Evolutionary conservation across 2,888 invertebrate genomes (phyloP), one percentile per base, ranked within the genome.

Genomic region (Hypomecis punctinalis): DNA sequence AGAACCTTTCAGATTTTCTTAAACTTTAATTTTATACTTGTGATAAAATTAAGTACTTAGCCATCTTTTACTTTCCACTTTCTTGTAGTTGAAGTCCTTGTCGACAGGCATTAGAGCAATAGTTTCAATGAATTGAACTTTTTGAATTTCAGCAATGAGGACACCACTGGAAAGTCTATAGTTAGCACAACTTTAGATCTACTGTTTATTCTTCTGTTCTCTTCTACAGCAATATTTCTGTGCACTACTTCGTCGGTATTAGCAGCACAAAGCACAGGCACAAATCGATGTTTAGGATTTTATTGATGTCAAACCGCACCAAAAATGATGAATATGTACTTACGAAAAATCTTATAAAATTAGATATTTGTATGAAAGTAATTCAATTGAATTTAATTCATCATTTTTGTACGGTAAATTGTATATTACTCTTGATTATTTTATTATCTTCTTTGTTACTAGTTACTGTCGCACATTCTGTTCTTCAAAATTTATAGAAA

Each of bases 241-340:
- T 82, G 85, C 90, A 90, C 89, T 77, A 69, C 76, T 86, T 80
- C 81, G 79, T 81, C 83, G 74, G 80, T 78, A 79, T 81, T 82
- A 78, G 76, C 76, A 78, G 73, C 83, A 85, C 84, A 73, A 63
- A 81, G 86, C 91, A 91, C 90, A 78, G 79, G 86, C 91, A 91
- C 91, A 70, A 71, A 70, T 76, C 78, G 79, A 83, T 89, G 83
- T 88, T 78, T 68, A 76, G 79, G 78, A 48, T 66, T 45, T 74
- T 68, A 68, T 66, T 76, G 71, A 74, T 75, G 70, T 72, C 67
- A 73, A 54, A 66, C 51, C 61, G 66, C 70, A 75, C 73, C 79
- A 85, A 86, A 85, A 84, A 84, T 82, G 80, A 85, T 84, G 83
- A 82, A 80, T 74, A 40, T 8, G 49, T 46, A 42, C 7, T 46